These are phyloP conservation scores for Haliclona indistincta DNA, from an alignment of 37 sponge, comb jelly and placozoan species.

Conservation along the genomic window DNA sequence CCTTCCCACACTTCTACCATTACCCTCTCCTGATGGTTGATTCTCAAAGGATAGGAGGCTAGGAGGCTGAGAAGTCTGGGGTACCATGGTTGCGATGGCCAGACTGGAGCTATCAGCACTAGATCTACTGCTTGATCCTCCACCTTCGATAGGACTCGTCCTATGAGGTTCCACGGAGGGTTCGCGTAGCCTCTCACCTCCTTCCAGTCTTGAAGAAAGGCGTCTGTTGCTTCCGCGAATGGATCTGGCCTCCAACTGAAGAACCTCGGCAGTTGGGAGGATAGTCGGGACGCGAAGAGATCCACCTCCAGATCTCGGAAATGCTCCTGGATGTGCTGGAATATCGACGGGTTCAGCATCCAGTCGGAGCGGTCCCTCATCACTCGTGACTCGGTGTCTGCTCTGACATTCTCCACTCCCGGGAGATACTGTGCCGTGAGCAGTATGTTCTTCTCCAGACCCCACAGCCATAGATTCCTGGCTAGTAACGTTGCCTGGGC, in stretches of 20 bases:
- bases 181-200: too few relatives aligned
- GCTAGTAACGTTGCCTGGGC: conserved; percentile 10
- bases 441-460: conserved; percentile 13
- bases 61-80: too few relatives aligned
- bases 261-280: conserved; percentile 14
- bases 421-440: conserved; percentile 26
- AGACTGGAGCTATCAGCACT: too few relatives aligned
- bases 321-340: background rate
- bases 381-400: conserved; percentile 27
- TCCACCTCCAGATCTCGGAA: conserved; percentile 18
- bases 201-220: too few relatives aligned
- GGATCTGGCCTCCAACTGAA: conserved; percentile 26
- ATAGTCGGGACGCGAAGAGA: conserved; percentile 28
- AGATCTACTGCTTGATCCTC: too few relatives aligned
- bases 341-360: conserved; percentile 12
- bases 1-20: too few relatives aligned
- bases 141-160: too few relatives aligned
- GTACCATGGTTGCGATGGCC: too few relatives aligned
- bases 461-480: conserved; percentile 35
- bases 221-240: too few relatives aligned
- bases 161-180: too few relatives aligned
- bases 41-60: too few relatives aligned
- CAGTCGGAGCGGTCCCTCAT: conserved; percentile 7
- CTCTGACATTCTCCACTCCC: conserved; percentile 6
- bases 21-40: too few relatives aligned